Base-by-base conservation (phyloP, 2,888 invertebrate genomes). In the Apamea crenata region DNA sequence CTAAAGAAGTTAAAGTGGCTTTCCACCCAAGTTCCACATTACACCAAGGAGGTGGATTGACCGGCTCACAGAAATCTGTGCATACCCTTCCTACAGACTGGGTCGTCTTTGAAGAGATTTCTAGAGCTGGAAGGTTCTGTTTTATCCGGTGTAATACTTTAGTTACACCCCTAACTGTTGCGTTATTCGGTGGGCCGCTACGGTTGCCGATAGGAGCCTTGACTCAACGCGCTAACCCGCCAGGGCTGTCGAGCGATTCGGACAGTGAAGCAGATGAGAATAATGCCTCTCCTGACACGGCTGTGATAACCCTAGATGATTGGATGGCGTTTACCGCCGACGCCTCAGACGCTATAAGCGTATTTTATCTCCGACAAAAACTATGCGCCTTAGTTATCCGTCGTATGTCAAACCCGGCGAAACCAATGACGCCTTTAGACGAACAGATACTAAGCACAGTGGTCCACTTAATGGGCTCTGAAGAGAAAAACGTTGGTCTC, bases 61-160 rank as follows among this genome's bases (percentile, higher is more conserved):
- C 92, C 1, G 94, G 94, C 0, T 93, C 95, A 1, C 93, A 92
- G 78, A 94, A 93, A 47, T 94, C 95, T 0, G 94, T 97, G 0
- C 94, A 93, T 16, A 93, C 89, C n/a, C 84, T 98, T 73, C 98
- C 98, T 0, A 97, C 98, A 21, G 98, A 99, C 90, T 99, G 99
- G 99, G 95, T 99, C 29, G 97, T 99, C 21, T 99, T 98, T 91
- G 99, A 99, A 91, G 99, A 99, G 94, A 98, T 99, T 94, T 98
- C 98, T 0, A 97, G 98, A 68, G 97, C 97, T 0, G 97, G 98
- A 0, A 96, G 97, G 32, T 96, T 97, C 75, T 98, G 98, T 82
- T 98, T 98, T 91, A 97, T 99, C 2, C 97, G 98, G 68, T 98
- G 98, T 87, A 98, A 98, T 81, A 99, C 99, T 0, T 94, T 98